phyloP scores from a whole-genome alignment of 2,113 vertebrate genomes.

The Hirundichthys speculiger region DNA sequence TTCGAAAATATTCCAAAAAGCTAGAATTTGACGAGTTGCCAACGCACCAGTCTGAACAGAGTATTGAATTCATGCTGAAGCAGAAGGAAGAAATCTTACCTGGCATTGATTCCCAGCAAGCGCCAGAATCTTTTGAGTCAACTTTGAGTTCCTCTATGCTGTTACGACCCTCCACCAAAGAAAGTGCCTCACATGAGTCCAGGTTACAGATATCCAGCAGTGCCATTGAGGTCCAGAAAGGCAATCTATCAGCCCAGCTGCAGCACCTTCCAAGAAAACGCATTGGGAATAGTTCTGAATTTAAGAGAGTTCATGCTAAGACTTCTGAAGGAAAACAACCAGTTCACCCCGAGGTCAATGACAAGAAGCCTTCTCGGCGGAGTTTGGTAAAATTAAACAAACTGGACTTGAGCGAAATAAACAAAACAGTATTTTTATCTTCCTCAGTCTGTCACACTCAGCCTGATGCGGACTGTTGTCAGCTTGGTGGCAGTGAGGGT shows the following conservation, averaged over 20 bases:
- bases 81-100: conserved; percentile 10
- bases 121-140: background rate
- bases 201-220: background rate
- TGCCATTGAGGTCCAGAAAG: background rate
- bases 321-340: background rate
- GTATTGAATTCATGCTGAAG: conserved; percentile 17
- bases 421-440: background rate
- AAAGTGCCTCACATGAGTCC: conserved; percentile 39
- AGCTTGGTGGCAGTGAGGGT: background rate
- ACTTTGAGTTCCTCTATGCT: background rate
- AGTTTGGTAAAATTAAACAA: background rate
- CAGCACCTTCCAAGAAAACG: conserved; percentile 22
- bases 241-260: background rate
- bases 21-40: conserved; percentile 46
- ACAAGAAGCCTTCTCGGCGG: conserved; percentile 12
- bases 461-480: background rate
- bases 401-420: background rate
- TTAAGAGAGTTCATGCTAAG: background rate
- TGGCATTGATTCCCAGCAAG: conserved; percentile 1
- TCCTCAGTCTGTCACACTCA: conserved; percentile 4
- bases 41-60: conserved; percentile 1
- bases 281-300: conserved; percentile 4
- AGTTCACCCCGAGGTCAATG: background rate
- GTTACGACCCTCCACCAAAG: conserved; percentile 5
- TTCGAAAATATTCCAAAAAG: conserved; percentile 36